Conservation (phyloP, 2,888 invertebrate species). For the Synanthedon myopaeformis region DNA sequence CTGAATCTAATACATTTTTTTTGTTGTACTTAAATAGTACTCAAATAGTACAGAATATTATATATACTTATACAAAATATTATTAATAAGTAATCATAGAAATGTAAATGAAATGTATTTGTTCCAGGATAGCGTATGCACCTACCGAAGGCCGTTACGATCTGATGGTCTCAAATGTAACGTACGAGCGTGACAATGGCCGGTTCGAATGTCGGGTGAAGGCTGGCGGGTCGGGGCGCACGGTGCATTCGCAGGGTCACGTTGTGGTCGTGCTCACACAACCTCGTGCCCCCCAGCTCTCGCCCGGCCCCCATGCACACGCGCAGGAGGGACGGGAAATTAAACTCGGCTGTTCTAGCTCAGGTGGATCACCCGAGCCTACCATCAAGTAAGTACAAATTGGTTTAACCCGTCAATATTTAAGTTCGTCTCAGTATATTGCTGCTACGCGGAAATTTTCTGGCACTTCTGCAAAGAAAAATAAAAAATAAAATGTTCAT, state of each 20-base stretch:
- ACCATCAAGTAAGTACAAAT: slow-evolving; percentile 74
- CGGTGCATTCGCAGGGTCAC: slow-evolving; percentile 86
- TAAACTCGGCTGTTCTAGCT: slow-evolving; percentile 83
- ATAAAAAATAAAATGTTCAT: no score
- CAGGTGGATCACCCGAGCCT: slow-evolving; percentile 92
- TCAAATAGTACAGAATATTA: no score
- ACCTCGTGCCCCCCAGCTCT: slow-evolving; percentile 83
- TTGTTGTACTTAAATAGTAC: no score
- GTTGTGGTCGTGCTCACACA: slow-evolving; percentile 87
- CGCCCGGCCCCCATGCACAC: slow-evolving; percentile 80
- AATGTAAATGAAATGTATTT: slow-evolving; percentile 14
- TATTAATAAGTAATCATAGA: no score
- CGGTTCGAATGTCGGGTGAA: slow-evolving; percentile 91
- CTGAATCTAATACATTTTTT: no score
- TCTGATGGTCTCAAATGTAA: slow-evolving; percentile 87
- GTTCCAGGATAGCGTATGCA: slow-evolving; percentile 78
- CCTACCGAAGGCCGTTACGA: slow-evolving; percentile 89
- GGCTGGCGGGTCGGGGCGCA: slow-evolving; percentile 84
- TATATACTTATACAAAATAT: no score
- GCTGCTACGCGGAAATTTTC: no score
- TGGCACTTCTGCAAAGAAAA: no score
- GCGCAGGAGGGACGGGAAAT: slow-evolving; percentile 85
- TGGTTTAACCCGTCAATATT: no score
- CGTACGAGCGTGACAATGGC: slow-evolving; percentile 92
- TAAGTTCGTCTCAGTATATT: no score